Evolutionary conservation across 2,113 vertebrate genomes (phyloP), one percentile per base, ranked within the genome.

Genomic region (Mesitornis unicolor): DNA sequence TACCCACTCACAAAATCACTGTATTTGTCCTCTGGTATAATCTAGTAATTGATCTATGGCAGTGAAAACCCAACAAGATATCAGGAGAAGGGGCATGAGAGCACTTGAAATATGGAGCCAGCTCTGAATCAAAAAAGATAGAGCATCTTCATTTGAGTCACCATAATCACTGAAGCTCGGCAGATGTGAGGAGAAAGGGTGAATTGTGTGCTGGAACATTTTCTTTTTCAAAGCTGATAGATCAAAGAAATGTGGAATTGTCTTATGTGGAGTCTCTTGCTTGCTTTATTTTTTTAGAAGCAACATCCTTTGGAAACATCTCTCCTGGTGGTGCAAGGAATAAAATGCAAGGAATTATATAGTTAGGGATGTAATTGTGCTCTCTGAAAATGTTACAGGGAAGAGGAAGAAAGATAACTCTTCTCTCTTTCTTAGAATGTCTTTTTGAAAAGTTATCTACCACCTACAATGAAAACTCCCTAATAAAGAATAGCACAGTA

Each of bases 271-370:
- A 78, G 21, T 43, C 15, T 75, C 29, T 51, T 47, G 45, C 18
- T 13, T 84, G 47, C 14, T 84, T 61, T 77, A 65, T 59, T 61
- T 21, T 69, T 71, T 56, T 61, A 87, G 74, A 87, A 74, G 13
- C 33, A 87, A 25, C 26, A 59, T 31, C 15, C n/a, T 87, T 78
- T 79, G 43, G 38, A 70, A 81, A 67, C 2, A n/a, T 17, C 6
- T 29, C 9, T 18, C 74, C 38, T 51, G 33, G 16, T 0, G 0
- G 78, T 51, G 38, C n/a, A n/a, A n/a, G n/a, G n/a, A n/a, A 78
- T 45, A 81, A 54, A 56, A 1, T 35, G 35, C 59, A 74, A 89
- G 29, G 25, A 92, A 63, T 53, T 59, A 22, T 45, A 54, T 3
- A 35, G 31, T 25, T 59, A 61, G 10, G 21, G 60, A 31, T 63